phyloP scores from a whole-genome alignment of 2,113 vertebrate species.

The Lucifuga dentata region DNA sequence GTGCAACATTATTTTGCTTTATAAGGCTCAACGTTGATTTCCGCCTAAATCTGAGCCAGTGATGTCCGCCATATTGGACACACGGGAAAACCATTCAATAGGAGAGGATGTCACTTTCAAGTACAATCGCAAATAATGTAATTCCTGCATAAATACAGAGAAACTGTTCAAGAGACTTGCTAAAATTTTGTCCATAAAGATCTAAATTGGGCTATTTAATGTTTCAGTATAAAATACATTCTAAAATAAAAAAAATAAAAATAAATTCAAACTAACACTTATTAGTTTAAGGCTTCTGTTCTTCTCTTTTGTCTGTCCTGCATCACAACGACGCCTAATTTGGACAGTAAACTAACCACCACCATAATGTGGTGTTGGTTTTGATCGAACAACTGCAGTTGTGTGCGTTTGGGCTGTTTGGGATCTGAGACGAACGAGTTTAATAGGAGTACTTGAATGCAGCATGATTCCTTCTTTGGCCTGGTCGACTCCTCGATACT shows the following conservation, averaged over 20 bases:
- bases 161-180: too few species aligned
- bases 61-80: constrained; percentile 75
- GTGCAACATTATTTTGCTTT: neutral
- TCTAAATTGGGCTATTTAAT: too few species aligned
- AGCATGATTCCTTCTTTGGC: constrained; percentile 64
- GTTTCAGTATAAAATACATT: too few species aligned
- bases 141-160: rapidly evolving
- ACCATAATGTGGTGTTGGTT: too few species aligned
- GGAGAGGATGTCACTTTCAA: constrained; percentile 44
- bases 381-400: too few species aligned
- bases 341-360: too few species aligned
- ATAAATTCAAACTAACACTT: too few species aligned
- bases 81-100: constrained; percentile 64
- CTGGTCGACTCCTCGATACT: constrained; percentile 60
- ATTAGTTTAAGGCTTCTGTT: too few species aligned
- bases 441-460: constrained; percentile 49
- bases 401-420: neutral
- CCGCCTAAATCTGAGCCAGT: constrained; percentile 5
- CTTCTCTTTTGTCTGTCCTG: too few species aligned
- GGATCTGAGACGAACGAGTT: constrained; percentile 17
- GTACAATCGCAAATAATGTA: neutral
- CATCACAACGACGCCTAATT: too few species aligned
- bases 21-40: neutral
- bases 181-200: too few species aligned
- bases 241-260: too few species aligned